phyloP scores from a whole-genome alignment of 2,797 vertebrate species.

The Melanotaenia parkinsoni region DNA sequence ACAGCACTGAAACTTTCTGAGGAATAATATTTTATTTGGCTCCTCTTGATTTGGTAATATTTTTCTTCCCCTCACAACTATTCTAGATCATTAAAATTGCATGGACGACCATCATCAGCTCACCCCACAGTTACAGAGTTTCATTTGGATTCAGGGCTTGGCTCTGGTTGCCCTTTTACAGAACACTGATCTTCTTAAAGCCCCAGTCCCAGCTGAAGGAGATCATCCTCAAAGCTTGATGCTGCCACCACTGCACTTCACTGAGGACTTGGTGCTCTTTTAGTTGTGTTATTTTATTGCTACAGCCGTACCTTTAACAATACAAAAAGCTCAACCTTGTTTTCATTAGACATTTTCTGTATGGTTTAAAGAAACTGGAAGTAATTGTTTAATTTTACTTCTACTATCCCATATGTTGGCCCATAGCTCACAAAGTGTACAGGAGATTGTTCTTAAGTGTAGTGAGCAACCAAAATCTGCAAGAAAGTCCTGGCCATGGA shows the following conservation, averaged over 20 bases:
- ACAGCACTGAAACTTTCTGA: not conserved
- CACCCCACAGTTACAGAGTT: not conserved
- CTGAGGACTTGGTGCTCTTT: not conserved
- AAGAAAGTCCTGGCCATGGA: not conserved
- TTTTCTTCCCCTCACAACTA: not conserved
- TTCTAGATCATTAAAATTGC: not conserved
- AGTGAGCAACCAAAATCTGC: too few species aligned
- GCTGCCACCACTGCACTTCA: not conserved
- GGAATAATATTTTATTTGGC: not conserved
- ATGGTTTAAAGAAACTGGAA: not conserved
- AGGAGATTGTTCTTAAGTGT: too few species aligned
- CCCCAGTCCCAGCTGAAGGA: not conserved
- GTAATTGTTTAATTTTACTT: too few species aligned
- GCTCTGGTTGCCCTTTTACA: not conserved
- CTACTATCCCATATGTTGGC: too few species aligned
- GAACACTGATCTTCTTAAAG: not conserved
- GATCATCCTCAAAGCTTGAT: not conserved
- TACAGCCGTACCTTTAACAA: not conserved
- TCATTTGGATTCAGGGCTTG: not conserved
- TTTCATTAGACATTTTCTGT: not conserved
- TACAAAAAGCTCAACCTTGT: not conserved
- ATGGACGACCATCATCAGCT: not conserved
- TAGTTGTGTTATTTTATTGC: not conserved
- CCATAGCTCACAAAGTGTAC: too few species aligned
- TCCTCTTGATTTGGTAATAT: not conserved